These are phyloP conservation scores for Miniopterus natalensis DNA, from an alignment of 2,113 vertebrate species.

Conservation along the genomic window DNA sequence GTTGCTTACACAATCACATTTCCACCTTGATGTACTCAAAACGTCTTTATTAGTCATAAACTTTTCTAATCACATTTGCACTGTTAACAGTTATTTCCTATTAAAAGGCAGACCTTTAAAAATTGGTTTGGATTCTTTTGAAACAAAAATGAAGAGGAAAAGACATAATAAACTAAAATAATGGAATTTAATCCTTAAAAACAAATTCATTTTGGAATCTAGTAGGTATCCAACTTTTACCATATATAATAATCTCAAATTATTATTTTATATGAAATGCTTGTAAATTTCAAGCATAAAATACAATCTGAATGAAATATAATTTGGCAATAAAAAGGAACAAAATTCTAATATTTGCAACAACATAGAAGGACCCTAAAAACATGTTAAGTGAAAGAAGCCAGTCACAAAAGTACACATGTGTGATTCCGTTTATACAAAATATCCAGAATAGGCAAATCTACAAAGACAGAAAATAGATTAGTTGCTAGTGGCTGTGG, in stretches of 20 bases:
- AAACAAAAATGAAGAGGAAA: slow-evolving; percentile 32
- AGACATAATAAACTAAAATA: slow-evolving; percentile 46
- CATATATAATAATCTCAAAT: slow-evolving; percentile 32
- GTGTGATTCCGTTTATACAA: background rate
- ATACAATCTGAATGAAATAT: slow-evolving; percentile 10
- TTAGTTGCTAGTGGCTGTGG: background rate
- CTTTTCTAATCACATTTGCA: slow-evolving; percentile 29
- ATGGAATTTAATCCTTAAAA: slow-evolving; percentile 49
- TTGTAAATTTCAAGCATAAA: slow-evolving; percentile 66
- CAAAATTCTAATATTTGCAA: background rate
- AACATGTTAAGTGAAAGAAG: slow-evolving; percentile 46
- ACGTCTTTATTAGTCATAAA: slow-evolving; percentile 54
- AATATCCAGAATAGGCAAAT: slow-evolving; percentile 17
- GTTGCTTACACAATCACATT: slow-evolving; percentile 33
- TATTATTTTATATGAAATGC: background rate
- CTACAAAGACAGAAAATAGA: slow-evolving; percentile 8
- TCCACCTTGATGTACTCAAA: slow-evolving; percentile 8
- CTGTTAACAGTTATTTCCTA: slow-evolving; percentile 20
- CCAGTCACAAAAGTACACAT: background rate
- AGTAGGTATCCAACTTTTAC: slow-evolving; percentile 5
- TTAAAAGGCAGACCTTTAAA: slow-evolving; percentile 28
- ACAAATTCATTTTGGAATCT: slow-evolving; percentile 51
- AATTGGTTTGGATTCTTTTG: background rate
- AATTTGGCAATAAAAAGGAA: slow-evolving; percentile 54
- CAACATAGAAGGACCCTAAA: background rate